Evolutionary conservation across 1,140 invertebrate species (phyloP).

Genomic region (Vanessa tameamea): DNA sequence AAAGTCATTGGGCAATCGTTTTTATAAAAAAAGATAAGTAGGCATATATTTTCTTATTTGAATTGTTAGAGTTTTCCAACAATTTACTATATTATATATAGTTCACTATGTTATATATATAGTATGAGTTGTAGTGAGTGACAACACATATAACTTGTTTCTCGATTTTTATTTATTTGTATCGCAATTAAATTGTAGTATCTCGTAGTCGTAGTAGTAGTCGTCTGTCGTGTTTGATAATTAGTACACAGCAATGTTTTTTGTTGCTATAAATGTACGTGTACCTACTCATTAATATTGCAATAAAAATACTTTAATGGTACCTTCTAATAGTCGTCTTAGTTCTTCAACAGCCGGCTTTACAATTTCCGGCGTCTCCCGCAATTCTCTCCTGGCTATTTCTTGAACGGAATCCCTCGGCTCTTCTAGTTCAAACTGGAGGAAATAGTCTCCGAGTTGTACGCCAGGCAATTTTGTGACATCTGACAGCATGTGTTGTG

Average conservation of each 20-base stretch:
- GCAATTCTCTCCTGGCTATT: conserved; percentile 86
- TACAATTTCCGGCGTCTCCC: conserved; percentile 86
- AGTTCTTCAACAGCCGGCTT: conserved; percentile 84
- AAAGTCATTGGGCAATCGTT: not conserved
- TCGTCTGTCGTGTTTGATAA: too few species aligned
- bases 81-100: too few species aligned
- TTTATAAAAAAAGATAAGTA: not conserved
- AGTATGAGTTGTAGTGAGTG: too few species aligned
- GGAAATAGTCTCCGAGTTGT: conserved; percentile 84
- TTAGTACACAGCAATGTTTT: too few species aligned
- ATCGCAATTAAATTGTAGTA: too few species aligned
- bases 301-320: conserved; percentile 17
- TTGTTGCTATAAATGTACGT: too few species aligned
- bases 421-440: conserved; percentile 86
- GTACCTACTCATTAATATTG: too few species aligned
- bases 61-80: too few species aligned
- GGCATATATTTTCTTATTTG: not conserved
- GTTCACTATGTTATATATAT: too few species aligned
- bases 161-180: too few species aligned
- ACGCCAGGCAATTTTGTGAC: conserved; percentile 84
- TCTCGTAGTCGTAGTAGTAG: too few species aligned
- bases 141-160: too few species aligned
- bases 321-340: conserved; percentile 86
- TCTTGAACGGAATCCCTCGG: conserved; percentile 83
- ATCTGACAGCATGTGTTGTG: conserved; percentile 85